These are phyloP conservation scores for Micrasema longulum DNA, from an alignment of 1,140 invertebrate species.

Conservation along the genomic window DNA sequence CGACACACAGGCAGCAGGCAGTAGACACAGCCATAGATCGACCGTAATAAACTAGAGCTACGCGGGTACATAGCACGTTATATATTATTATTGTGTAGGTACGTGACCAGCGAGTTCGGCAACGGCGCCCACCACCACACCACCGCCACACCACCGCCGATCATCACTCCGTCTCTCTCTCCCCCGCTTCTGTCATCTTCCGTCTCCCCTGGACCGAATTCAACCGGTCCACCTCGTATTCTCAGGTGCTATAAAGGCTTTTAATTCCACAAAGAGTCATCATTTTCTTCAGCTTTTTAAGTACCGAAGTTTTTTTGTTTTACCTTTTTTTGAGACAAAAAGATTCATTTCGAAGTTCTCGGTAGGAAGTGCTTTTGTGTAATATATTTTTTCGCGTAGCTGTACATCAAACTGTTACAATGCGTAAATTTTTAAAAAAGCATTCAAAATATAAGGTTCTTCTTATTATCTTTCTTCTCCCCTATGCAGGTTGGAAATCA, in stretches of 20 bases:
- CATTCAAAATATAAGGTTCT: too few relatives aligned
- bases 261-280: conserved; percentile 27
- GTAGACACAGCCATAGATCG: conserved; percentile 7
- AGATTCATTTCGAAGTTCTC: neutral
- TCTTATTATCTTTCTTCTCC: too few relatives aligned
- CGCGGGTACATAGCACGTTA: conserved; percentile 39
- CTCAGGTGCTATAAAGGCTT: conserved; percentile 14
- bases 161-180: conserved; percentile 59
- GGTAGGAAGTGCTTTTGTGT: too few relatives aligned
- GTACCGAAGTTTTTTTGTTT: conserved; percentile 11
- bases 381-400: neutral
- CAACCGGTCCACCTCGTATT: conserved; percentile 42
- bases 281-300: conserved; percentile 5
- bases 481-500: too few relatives aligned
- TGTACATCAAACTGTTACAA: too few relatives aligned
- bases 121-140: conserved; percentile 59
- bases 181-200: conserved; percentile 58
- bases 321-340: neutral
- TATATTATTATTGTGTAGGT: conserved; percentile 48
- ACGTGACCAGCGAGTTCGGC: conserved; percentile 59
- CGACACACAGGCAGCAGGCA: conserved; percentile 60
- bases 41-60: conserved; percentile 19
- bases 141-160: conserved; percentile 59
- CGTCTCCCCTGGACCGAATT: conserved; percentile 56
- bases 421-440: too few relatives aligned